Conservation (phyloP, 2,797 vertebrate species). For the Psittacula echo region DNA sequence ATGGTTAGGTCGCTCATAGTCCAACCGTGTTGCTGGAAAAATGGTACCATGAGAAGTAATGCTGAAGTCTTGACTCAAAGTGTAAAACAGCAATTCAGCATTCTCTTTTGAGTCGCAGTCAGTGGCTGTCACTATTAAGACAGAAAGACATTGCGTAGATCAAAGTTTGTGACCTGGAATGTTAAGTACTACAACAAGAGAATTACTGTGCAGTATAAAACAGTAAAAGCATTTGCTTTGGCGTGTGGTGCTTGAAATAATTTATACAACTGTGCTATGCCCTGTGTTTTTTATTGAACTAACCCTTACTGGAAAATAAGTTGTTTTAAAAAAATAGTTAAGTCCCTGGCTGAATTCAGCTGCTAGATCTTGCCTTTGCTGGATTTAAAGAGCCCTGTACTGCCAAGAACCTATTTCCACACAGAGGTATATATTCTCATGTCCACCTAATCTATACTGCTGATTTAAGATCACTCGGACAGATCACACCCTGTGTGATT, state of each 20-base stretch:
- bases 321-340: neutral
- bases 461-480: neutral
- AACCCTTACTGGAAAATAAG: neutral
- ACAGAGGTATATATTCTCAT: neutral
- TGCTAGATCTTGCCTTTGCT: neutral
- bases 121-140: conserved; percentile 83
- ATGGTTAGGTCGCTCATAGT: conserved; percentile 87
- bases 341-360: neutral
- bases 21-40: conserved; percentile 82
- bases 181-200: neutral
- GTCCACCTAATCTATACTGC: neutral
- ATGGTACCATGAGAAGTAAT: conserved; percentile 86
- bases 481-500: neutral
- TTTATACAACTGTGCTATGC: neutral
- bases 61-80: conserved; percentile 87
- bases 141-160: neutral
- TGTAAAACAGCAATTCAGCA: conserved; percentile 86
- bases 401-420: neutral
- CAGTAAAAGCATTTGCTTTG: neutral
- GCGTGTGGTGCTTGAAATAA: neutral
- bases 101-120: conserved; percentile 90
- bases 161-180: neutral
- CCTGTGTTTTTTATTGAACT: neutral
- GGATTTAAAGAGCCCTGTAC: neutral
- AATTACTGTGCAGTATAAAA: neutral